Conservation (phyloP, 2,113 vertebrate species). For the Pao palembangensis region DNA sequence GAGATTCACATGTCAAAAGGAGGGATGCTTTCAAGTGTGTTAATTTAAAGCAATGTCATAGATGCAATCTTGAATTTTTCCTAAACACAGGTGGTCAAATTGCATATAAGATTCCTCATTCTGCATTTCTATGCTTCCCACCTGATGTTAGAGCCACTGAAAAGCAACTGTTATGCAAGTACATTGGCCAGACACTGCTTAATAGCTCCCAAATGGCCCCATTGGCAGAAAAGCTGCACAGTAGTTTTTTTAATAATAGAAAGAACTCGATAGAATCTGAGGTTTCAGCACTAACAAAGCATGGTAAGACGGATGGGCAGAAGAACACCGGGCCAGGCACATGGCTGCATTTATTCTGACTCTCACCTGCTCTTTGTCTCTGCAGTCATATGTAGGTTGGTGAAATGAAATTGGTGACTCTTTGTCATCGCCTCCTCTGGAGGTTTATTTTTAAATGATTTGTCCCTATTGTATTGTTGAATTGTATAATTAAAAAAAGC, state of each 20-base stretch:
- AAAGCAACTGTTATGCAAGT: slow-evolving; percentile 31
- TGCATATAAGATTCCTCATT: slow-evolving; percentile 20
- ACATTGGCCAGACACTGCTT: slow-evolving; percentile 38
- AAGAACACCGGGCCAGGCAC: slow-evolving; percentile 21
- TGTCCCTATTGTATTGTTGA: slow-evolving; percentile 7
- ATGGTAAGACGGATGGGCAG: slow-evolving; percentile 25
- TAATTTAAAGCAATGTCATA: slow-evolving; percentile 11
- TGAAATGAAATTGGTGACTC: slow-evolving; percentile 13
- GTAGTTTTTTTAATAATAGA: slow-evolving; percentile 42
- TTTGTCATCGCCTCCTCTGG: slow-evolving; percentile 6
- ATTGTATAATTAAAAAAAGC: slow-evolving; percentile 22
- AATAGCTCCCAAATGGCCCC: slow-evolving; percentile 49
- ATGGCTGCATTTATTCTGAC: slow-evolving; percentile 28
- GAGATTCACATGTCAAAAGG: slow-evolving; percentile 33
- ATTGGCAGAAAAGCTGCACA: slow-evolving; percentile 45
- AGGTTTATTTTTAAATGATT: slow-evolving; percentile 17
- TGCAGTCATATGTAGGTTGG: slow-evolving; percentile 11
- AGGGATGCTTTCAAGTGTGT: slow-evolving; percentile 19
- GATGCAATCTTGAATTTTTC: slow-evolving; percentile 11
- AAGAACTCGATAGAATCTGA: slow-evolving; percentile 40
- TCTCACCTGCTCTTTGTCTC: slow-evolving; percentile 23
- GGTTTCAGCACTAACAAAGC: slow-evolving; percentile 40
- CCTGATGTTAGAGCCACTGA: slow-evolving; percentile 36
- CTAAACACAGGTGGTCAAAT: slow-evolving; percentile 16
- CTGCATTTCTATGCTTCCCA: slow-evolving; percentile 30